Conservation (phyloP, 1,140 invertebrate genomes). For the Aphelenchoides besseyi region DNA sequence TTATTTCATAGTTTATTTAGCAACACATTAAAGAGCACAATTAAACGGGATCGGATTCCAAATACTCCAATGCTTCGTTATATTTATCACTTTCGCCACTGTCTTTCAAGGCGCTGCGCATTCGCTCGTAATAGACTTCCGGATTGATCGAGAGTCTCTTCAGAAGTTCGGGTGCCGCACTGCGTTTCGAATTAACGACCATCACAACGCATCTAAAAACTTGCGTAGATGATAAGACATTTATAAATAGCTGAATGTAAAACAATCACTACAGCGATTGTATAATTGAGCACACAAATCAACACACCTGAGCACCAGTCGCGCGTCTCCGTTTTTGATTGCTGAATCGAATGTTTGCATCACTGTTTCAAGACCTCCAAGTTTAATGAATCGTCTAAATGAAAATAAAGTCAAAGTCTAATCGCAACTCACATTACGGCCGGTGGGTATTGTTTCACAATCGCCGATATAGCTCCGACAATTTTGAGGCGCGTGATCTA, state of each 20-base stretch:
- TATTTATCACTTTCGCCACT: not conserved
- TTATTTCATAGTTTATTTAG: not conserved
- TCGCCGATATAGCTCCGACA: slow-evolving; percentile 29
- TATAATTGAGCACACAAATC: too few relatives aligned
- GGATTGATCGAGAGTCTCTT: slow-evolving; percentile 17
- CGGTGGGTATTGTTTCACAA: slow-evolving; percentile 29
- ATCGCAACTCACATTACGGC: slow-evolving; percentile 23
- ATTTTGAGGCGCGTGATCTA: slow-evolving; percentile 17
- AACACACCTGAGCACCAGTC: slow-evolving; percentile 21
- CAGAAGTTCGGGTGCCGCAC: slow-evolving; percentile 18
- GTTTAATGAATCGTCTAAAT: slow-evolving; percentile 24
- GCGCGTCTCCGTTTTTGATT: slow-evolving; percentile 8
- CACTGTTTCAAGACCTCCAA: slow-evolving; percentile 22
- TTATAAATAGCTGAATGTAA: too few relatives aligned
- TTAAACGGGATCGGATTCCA: slow-evolving; percentile 4
- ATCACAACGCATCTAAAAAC: too few relatives aligned
- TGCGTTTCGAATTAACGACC: slow-evolving; percentile 17
- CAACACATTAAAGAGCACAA: not conserved
- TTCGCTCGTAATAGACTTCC: not conserved
- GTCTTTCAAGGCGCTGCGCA: not conserved
- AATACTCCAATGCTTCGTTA: slow-evolving; percentile 19
- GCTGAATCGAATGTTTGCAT: slow-evolving; percentile 20
- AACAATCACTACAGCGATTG: too few relatives aligned
- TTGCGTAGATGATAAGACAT: too few relatives aligned
- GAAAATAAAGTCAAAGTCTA: not conserved